phyloP scores from a whole-genome alignment of 2,888 invertebrate species.

The Acheta domesticus region DNA sequence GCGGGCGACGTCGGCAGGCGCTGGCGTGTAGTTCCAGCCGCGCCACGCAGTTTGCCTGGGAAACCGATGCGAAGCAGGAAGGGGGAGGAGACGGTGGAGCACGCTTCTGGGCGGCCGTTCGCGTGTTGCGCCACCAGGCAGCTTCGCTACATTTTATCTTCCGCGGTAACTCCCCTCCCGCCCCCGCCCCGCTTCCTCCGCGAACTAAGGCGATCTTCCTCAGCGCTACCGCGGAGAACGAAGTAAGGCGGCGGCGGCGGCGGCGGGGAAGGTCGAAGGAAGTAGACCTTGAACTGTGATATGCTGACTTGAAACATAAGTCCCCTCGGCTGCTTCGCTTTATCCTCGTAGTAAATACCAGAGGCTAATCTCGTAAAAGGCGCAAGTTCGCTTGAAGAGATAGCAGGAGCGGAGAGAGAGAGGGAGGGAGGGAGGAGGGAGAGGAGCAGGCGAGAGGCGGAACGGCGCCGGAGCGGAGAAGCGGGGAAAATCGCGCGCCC shows the following conservation, averaged over 20 bases:
- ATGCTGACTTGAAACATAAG: constrained; percentile 18
- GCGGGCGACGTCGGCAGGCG: no score
- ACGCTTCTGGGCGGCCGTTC: no score
- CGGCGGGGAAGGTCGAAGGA: neutral
- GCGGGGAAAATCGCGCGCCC: no score
- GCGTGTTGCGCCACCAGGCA: no score
- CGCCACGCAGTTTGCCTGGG: no score
- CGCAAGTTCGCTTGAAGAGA: constrained; percentile 9
- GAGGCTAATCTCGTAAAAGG: constrained; percentile 7
- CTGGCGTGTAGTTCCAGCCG: neutral
- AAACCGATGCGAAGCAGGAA: no score
- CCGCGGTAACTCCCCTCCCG: neutral
- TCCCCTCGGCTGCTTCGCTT: neutral
- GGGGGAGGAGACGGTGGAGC: no score
- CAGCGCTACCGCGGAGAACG: no score
- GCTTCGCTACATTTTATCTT: neutral
- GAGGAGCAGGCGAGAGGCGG: neutral
- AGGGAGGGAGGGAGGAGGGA: neutral
- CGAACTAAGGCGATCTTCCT: neutral
- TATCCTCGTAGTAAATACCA: constrained; percentile 18
- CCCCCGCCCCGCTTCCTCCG: no score
- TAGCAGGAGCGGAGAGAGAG: neutral
- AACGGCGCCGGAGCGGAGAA: no score
- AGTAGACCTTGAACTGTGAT: constrained; percentile 18
- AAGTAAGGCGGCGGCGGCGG: no score